Evolutionary conservation across 1,140 invertebrate species (phyloP).

Genomic region (Colletes gigas): DNA sequence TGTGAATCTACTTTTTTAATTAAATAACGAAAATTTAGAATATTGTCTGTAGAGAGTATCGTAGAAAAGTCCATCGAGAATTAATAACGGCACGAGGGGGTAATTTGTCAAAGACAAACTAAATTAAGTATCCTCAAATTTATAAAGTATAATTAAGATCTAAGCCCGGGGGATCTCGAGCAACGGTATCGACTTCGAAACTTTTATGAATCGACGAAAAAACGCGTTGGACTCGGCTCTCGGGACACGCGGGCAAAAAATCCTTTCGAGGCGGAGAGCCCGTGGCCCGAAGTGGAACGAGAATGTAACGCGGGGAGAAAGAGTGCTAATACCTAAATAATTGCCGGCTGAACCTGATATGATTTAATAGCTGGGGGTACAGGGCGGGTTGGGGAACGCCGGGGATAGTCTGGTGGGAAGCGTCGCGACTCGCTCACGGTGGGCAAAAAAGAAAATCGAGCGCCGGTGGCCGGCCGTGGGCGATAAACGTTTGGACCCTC

Average conservation of each 20-base stretch:
- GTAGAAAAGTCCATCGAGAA: too few species aligned
- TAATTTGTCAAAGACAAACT: too few species aligned
- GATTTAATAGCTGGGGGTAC: constrained; percentile 67
- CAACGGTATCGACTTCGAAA: constrained; percentile 26
- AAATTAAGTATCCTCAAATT: too few species aligned
- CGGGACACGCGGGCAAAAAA: constrained; percentile 42
- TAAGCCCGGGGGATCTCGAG: neutral
- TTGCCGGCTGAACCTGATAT: constrained; percentile 74
- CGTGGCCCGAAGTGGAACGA: constrained; percentile 14
- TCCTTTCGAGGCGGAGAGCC: constrained; percentile 5
- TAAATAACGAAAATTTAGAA: too few species aligned
- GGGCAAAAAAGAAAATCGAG: constrained; percentile 41
- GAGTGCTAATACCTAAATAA: constrained; percentile 76
- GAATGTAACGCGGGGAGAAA: constrained; percentile 42
- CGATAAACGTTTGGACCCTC: constrained; percentile 53
- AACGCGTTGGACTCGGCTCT: constrained; percentile 27
- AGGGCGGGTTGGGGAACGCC: neutral
- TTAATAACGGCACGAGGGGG: too few species aligned
- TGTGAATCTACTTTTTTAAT: too few species aligned
- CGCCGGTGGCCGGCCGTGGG: constrained; percentile 32
- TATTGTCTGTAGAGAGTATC: too few species aligned
- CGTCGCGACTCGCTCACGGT: constrained; percentile 15
- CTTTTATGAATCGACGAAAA: constrained; percentile 35
- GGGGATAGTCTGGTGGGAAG: neutral
- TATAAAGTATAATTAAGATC: too few species aligned